Evolutionary conservation across 30 jellyfish, hydroid and myxozoan genomes (phyloP).

Genomic region (Aurelia aurita complex sp. Pacific): DNA sequence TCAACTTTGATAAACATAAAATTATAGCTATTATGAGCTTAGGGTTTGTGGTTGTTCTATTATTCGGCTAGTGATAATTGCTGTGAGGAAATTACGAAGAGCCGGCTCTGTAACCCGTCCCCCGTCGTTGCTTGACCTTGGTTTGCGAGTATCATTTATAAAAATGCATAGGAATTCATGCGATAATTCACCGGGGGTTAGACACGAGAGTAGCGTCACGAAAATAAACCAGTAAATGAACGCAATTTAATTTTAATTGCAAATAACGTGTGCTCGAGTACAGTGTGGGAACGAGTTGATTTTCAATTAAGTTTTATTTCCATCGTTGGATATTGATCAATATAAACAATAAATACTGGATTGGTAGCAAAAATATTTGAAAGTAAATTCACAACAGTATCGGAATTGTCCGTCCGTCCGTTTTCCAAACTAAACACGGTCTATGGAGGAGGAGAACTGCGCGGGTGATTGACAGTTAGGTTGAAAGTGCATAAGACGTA

Average conservation of each 20-base stretch:
- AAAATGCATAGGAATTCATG: constrained; percentile 62
- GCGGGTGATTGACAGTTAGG: constrained; percentile 57
- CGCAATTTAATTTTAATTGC: constrained; percentile 56
- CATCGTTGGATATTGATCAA: constrained; percentile 32
- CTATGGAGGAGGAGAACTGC: constrained; percentile 70
- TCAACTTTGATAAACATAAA: constrained; percentile 71
- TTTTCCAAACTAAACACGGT: constrained; percentile 59
- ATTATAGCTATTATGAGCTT: constrained; percentile 77
- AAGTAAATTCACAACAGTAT: constrained; percentile 38
- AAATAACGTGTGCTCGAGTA: constrained; percentile 46
- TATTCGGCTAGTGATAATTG: constrained; percentile 49
- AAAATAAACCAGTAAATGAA: constrained; percentile 54
- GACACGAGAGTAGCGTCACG: constrained; percentile 54
- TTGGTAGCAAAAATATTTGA: not conserved
- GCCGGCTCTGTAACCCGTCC: constrained; percentile 44
- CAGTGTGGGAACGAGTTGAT: constrained; percentile 45
- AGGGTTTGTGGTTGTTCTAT: constrained; percentile 66
- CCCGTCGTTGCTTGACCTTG: constrained; percentile 63
- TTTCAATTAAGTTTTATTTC: constrained; percentile 17
- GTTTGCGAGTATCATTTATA: constrained; percentile 62
- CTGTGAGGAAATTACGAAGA: constrained; percentile 51
- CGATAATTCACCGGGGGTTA: constrained; percentile 69
- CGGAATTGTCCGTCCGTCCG: constrained; percentile 10
- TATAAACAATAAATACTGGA: constrained; percentile 4
- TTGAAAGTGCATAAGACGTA: constrained; percentile 57